Evolutionary conservation across 1,140 invertebrate species (phyloP).

Genomic region (Octopus bimaculoides): DNA sequence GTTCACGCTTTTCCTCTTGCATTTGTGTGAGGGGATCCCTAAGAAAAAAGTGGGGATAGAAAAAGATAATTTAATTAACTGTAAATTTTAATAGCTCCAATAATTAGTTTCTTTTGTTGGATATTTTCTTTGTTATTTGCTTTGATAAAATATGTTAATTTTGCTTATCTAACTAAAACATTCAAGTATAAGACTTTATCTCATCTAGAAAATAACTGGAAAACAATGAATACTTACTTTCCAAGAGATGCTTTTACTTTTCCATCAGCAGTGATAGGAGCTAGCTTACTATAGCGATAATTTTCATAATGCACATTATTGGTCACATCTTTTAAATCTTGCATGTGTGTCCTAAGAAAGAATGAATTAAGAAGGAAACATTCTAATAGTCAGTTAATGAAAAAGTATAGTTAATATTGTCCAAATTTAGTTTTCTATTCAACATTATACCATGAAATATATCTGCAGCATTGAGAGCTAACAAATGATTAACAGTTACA

Average conservation of each 20-base stretch:
- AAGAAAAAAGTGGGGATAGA: slow-evolving; percentile 39
- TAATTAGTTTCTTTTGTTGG: too few relatives aligned
- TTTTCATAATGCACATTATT: slow-evolving; percentile 59
- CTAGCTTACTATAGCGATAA: slow-evolving; percentile 56
- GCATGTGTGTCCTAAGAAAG: slow-evolving; percentile 55
- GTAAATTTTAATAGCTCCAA: neutral
- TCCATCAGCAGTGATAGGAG: slow-evolving; percentile 47
- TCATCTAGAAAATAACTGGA: slow-evolving; percentile 1
- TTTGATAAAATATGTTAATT: too few relatives aligned
- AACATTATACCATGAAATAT: neutral
- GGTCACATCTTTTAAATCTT: slow-evolving; percentile 56
- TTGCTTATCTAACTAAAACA: too few relatives aligned
- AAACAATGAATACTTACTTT: slow-evolving; percentile 36
- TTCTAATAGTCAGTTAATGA: neutral
- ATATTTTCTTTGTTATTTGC: too few relatives aligned
- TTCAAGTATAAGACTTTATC: too few relatives aligned
- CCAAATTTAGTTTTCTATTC: too few relatives aligned
- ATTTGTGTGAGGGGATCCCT: slow-evolving; percentile 96
- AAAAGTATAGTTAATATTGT: too few relatives aligned
- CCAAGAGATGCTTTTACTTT: slow-evolving; percentile 48
- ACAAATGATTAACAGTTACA: too few relatives aligned
- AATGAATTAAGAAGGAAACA: neutral
- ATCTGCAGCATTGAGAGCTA: neutral
- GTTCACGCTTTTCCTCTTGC: slow-evolving; percentile 95
- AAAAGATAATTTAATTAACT: neutral